Evolutionary conservation across 2,888 invertebrate genomes (phyloP), one percentile per base, ranked within the genome.

Genomic region (Villa cingulata): DNA sequence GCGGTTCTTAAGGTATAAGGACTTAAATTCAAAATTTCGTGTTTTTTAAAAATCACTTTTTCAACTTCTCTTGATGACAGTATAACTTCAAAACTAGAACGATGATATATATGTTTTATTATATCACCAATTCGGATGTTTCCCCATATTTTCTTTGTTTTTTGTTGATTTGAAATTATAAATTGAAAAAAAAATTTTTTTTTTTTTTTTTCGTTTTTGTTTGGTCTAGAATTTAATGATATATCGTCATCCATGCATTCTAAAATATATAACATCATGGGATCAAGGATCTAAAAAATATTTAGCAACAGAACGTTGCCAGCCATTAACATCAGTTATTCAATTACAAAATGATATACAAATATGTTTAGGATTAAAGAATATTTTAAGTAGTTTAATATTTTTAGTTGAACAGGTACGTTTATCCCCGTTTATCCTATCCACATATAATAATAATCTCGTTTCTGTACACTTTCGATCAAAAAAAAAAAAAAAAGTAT

Each of bases 211-310:
- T 27, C 27, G 6, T 27, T 27, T 27, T 27, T 2, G 32, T 32
- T 77, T n/a, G n/a, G n/a, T n/a, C 47, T 67, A 91, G 90, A 87
- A 86, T 70, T 73, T 90, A 50, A 82, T 85, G 73, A 78, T 86
- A 48, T 81, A 86, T 66, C 80, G 91, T 0, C 91, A 92, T 70
- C 92, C 92, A 0, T 82, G 80, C 58, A 87, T 92, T 56, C 68
- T 91, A 14, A 82, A 81, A 60, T 91, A 86, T 62, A 74, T 89
- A 53, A 81, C 83, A 20, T 82, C 85, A 2, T 87, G 88, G 81
- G 78, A 81, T 50, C 81, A 83, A 57, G 77, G 81, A 39, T 81
- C 82, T 12, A 82, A 81, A 52, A 78, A 80, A 57, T 80, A 81
- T 64, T 72, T 92, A 51, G 85, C 85, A 2, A 87, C 89, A 1